Percentiles rank a stretch among this genome's conserved stretches.
phyloP scores from a whole-genome alignment of 2,113 vertebrate species.

The Mesocricetus auratus region DNA sequence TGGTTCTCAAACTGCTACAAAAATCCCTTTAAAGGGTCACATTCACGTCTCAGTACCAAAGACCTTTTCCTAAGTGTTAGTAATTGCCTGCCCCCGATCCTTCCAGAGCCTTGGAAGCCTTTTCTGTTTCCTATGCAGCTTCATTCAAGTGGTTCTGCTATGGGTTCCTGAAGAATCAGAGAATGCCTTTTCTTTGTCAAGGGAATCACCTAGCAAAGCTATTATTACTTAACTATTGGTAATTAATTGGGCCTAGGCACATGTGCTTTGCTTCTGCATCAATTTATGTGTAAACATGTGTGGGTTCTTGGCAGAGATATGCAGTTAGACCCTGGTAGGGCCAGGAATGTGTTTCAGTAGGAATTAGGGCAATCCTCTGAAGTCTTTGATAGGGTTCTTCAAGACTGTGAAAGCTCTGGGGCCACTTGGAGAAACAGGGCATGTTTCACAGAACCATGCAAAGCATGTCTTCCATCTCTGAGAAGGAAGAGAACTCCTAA shows the following conservation, averaged over 20 bases:
- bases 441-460: rapidly evolving
- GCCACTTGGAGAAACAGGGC: not conserved
- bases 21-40: constrained; percentile 50
- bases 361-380: constrained; percentile 17
- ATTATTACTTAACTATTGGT: constrained; percentile 30
- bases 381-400: not conserved
- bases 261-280: not conserved
- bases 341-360: constrained; percentile 2
- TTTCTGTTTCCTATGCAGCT: rapidly evolving
- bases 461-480: not conserved
- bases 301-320: not conserved
- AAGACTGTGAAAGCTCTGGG: not conserved
- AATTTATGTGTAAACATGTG: not conserved
- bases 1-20: constrained; percentile 3
- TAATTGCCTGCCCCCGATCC: rapidly evolving
- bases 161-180: not conserved
- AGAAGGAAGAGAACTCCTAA: not conserved
- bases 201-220: not conserved
- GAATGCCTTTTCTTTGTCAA: constrained; percentile 1
- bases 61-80: not conserved
- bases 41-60: not conserved
- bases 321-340: not conserved
- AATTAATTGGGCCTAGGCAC: constrained; percentile 6
- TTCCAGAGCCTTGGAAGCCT: not conserved
- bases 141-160: not conserved